Conservation (phyloP, 2,113 vertebrate species). For the Eptesicus fuscus region DNA sequence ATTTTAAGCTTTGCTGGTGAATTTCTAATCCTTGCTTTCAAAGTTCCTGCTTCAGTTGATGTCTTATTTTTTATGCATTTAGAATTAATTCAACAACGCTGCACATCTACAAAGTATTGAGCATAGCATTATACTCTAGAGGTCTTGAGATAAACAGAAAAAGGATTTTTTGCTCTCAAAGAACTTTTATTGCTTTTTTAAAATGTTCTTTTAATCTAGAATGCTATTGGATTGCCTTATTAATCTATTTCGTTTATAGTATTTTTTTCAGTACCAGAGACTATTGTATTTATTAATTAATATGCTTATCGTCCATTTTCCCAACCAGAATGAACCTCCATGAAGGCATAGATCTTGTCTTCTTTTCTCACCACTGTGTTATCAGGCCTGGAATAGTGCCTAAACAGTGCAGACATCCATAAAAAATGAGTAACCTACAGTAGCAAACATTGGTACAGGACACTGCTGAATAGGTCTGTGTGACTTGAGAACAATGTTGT, state of each 20-base stretch:
- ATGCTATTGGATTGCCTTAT: neutral
- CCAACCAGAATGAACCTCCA: neutral
- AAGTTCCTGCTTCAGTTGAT: conserved; percentile 31
- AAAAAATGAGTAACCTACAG: neutral
- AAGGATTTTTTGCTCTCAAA: neutral
- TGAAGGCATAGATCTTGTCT: neutral
- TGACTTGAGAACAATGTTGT: neutral
- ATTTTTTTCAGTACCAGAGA: neutral
- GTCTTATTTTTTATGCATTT: conserved; percentile 31
- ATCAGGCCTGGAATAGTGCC: neutral
- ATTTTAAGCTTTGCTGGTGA: conserved; percentile 36
- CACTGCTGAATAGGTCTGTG: neutral
- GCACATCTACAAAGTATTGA: neutral
- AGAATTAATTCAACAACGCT: conserved; percentile 20
- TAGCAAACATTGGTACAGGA: neutral
- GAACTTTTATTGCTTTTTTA: neutral
- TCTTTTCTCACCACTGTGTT: neutral
- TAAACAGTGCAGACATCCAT: neutral
- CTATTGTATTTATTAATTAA: neutral
- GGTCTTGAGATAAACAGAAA: neutral
- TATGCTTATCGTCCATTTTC: neutral
- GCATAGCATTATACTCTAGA: neutral
- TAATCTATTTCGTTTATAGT: neutral
- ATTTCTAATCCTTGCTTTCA: conserved; percentile 40
- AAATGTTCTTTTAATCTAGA: conserved; percentile 27